Percentiles rank a stretch among this genome's conserved stretches.
Evolutionary conservation across 2,888 invertebrate species (phyloP).

Genomic region (Drosophila neotestacea): DNA sequence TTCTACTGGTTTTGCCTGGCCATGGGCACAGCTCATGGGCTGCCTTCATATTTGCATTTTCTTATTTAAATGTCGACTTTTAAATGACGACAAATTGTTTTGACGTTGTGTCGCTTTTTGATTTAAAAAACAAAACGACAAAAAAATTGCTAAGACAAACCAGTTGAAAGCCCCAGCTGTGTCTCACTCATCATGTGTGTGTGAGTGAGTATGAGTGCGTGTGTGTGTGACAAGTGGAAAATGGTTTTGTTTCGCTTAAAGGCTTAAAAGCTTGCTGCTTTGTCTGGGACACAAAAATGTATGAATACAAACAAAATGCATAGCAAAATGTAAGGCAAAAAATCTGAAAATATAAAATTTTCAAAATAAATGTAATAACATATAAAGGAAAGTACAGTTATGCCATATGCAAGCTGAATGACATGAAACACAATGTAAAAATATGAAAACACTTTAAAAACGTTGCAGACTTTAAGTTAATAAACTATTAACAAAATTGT

Average conservation of each 20-base stretch:
- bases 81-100: conserved; percentile 81
- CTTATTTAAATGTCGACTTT: conserved; percentile 81
- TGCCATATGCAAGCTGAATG: conserved; percentile 4
- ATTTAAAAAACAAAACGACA: conserved; percentile 63
- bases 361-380: conserved; percentile 16
- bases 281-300: conserved; percentile 38
- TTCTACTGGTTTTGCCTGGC: conserved; percentile 22
- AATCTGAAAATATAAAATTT: conserved; percentile 5
- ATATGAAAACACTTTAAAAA: neutral
- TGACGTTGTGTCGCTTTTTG: conserved; percentile 81
- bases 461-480: too few relatives aligned
- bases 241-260: conserved; percentile 67
- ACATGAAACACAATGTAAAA: neutral
- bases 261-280: conserved; percentile 69
- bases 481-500: too few relatives aligned
- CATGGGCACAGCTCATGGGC: conserved; percentile 25
- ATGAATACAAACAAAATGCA: conserved; percentile 36
- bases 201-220: neutral
- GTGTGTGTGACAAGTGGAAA: conserved; percentile 59
- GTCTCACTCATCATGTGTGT: neutral
- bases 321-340: conserved; percentile 5
- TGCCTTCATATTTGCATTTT: conserved; percentile 77
- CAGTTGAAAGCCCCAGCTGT: conserved; percentile 60
- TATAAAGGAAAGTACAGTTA: neutral
- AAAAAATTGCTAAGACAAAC: conserved; percentile 40